A percentile compares a stretch with the other conserved stretches of the same genome.
These are phyloP conservation scores for Chrysemys picta DNA, from an alignment of 2,113 vertebrate genomes.

Conservation along the genomic window DNA sequence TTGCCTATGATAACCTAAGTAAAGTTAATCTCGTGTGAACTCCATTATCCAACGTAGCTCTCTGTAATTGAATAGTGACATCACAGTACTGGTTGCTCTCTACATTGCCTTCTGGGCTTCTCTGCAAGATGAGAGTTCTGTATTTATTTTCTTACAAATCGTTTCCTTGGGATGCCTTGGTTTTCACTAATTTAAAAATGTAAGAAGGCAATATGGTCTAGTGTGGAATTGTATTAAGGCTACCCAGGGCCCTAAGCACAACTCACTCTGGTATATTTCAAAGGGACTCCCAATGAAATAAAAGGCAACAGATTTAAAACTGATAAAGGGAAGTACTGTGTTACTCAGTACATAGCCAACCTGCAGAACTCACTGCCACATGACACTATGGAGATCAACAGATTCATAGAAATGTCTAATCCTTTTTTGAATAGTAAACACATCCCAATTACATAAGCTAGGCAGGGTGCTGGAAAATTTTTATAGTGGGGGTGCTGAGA, in stretches of 20 bases:
- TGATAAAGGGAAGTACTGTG: neutral
- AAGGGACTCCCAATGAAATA: neutral
- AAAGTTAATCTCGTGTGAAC: constrained; percentile 54
- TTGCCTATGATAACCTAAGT: constrained; percentile 31
- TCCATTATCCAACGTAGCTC: neutral
- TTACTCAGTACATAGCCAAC: accelerated
- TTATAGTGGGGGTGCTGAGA: no score
- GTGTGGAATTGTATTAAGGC: neutral
- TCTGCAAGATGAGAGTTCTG: neutral
- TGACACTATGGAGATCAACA: neutral
- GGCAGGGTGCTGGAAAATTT: no score
- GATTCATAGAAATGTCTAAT: neutral
- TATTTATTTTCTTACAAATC: neutral
- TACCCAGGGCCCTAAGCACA: neutral
- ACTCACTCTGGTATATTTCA: neutral
- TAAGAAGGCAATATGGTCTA: neutral
- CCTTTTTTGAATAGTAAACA: neutral
- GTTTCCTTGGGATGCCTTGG: neutral
- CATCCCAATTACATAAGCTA: neutral
- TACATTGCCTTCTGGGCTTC: neutral
- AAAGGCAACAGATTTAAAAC: neutral
- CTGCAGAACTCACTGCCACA: neutral
- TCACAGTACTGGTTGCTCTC: neutral
- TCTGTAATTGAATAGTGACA: constrained; percentile 3
- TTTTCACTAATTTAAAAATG: constrained; percentile 1